These are phyloP conservation scores for Heliothis peltigera DNA, from an alignment of 2,888 invertebrate genomes.

Conservation along the genomic window DNA sequence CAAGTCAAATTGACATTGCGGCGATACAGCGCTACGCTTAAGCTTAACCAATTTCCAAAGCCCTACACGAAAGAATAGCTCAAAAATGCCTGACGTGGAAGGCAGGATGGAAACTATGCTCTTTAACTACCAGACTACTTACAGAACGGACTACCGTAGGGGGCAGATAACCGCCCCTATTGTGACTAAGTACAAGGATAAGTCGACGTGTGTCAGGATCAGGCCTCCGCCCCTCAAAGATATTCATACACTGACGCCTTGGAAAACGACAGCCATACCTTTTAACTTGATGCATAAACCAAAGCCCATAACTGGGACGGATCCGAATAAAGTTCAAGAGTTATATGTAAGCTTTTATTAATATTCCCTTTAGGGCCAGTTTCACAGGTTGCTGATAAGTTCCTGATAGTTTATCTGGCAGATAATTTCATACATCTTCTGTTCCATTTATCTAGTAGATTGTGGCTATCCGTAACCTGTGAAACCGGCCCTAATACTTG, in stretches of 20 bases:
- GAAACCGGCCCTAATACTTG: no score
- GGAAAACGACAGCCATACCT: slow-evolving; percentile 64
- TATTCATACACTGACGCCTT: slow-evolving; percentile 69
- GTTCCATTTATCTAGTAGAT: no score
- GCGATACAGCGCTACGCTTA: background rate
- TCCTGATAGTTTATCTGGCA: no score
- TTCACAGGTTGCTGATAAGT: no score
- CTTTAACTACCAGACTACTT: slow-evolving; percentile 70
- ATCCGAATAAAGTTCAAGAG: slow-evolving; percentile 68
- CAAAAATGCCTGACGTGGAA: slow-evolving; percentile 53
- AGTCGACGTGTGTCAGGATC: slow-evolving; percentile 33
- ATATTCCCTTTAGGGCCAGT: no score
- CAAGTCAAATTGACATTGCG: background rate
- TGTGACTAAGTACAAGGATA: slow-evolving; percentile 62
- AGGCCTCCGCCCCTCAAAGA: slow-evolving; percentile 66
- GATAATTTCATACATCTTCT: no score
- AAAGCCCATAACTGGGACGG: slow-evolving; percentile 64
- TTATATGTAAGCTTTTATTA: slow-evolving; percentile 64
- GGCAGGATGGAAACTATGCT: slow-evolving; percentile 65
- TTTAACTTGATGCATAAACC: slow-evolving; percentile 69
- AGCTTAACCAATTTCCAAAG: no score
- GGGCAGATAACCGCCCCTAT: slow-evolving; percentile 54
- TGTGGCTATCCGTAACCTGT: no score
- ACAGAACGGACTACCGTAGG: slow-evolving; percentile 65
- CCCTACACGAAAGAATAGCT: no score